Conservation (phyloP, 2,113 vertebrate genomes). For the Lepus europaeus region DNA sequence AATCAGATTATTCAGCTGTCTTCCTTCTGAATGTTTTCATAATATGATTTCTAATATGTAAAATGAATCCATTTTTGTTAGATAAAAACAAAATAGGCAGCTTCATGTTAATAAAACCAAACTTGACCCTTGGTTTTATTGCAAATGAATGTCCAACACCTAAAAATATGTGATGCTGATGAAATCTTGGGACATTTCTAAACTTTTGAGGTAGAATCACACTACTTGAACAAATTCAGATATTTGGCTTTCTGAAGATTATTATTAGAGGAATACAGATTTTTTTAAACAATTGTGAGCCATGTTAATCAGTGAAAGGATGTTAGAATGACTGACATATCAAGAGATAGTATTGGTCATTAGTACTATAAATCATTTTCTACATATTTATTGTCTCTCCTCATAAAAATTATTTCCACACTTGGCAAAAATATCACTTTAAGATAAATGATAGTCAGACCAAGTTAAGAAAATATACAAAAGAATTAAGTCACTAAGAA, state of each 20-base stretch:
- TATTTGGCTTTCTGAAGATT: constrained; percentile 18
- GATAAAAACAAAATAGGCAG: constrained; percentile 60
- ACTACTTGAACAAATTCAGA: constrained; percentile 46
- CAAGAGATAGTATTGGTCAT: background rate
- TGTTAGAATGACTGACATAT: background rate
- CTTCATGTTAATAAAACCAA: background rate
- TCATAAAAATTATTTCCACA: background rate
- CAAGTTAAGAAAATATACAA: constrained; percentile 25
- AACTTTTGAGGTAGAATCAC: constrained; percentile 6
- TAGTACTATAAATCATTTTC: background rate
- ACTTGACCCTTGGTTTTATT: constrained; percentile 15
- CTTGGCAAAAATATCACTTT: constrained; percentile 53
- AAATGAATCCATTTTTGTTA: constrained; percentile 5
- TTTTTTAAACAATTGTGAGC: constrained; percentile 3
- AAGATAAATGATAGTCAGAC: constrained; percentile 9
- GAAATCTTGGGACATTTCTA: constrained; percentile 37
- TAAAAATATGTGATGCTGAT: background rate
- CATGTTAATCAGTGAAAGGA: background rate
- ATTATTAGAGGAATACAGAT: background rate
- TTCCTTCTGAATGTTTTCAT: constrained; percentile 49
- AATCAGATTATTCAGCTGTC: background rate
- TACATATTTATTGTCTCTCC: background rate
- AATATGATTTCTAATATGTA: constrained; percentile 21
- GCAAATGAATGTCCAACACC: constrained; percentile 10
- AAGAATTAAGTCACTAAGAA: constrained; percentile 1